Base-by-base conservation (phyloP, 53 echinoderm and acorn worm genomes). In the Luidia sarsii region DNA sequence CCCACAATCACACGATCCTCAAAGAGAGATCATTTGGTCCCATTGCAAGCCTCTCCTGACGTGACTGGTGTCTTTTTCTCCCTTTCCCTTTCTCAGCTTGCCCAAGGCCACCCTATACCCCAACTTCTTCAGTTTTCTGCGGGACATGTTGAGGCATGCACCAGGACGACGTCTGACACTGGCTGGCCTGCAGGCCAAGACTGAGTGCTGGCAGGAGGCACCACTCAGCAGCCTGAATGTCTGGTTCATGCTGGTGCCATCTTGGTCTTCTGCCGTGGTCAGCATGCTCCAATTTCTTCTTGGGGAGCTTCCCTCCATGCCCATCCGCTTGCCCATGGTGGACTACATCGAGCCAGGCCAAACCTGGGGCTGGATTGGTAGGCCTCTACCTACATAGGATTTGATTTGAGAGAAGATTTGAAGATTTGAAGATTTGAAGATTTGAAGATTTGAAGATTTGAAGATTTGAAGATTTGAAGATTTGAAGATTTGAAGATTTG, bases 121-220 rank as follows among this genome's bases (percentile, higher is more conserved):
- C 18, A 91, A 87, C 59, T 91, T 91, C 87, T 91, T 91, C 67
- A 79, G 75, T 25, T 83, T 91, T 19, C 77, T 92, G 24, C 82
- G 87, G 6, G 89, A 92, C 50, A 67, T 72, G 30, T 65, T 92
- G 16, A 82, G 34, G 50, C 57, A 55, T 11, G 50, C 61, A 41
- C 67, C 75, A n/a, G 82, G 86, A 64, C 46, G 74, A 39, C 69
- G 64, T 46, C 75, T 89, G 39, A 75, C 80, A 33, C 50, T 75
- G 5, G 66, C 22, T 15, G 89, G 83, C 16, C 70, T 92, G 8
- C 75, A 89, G 66, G 51, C 68, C 36, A 67, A 54, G 18, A 89
- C 89, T 10, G 81, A 71, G 23, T 75, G 41, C 2, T 92, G 92
- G 92, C 81, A 92, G 65, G 68, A 62, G 37, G 86, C 85, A 19